These are phyloP conservation scores for Spodoptera litura DNA, from an alignment of 1,140 invertebrate genomes.

Conservation along the genomic window DNA sequence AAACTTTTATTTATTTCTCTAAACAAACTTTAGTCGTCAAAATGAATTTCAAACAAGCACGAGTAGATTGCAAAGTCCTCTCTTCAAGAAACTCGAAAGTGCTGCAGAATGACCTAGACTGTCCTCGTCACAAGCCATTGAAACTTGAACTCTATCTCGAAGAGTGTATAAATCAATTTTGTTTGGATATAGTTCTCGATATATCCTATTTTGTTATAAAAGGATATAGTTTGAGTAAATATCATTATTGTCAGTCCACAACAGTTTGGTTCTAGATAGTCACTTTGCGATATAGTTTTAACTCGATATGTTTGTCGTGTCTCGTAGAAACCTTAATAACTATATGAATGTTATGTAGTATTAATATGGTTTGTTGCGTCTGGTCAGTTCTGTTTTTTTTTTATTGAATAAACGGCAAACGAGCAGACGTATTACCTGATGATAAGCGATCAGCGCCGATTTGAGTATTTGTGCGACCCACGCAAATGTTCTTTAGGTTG, in stretches of 20 bases:
- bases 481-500: too few species aligned
- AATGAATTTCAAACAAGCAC: conserved; percentile 61
- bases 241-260: conserved; percentile 64
- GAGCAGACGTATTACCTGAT: too few species aligned
- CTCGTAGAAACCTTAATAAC: conserved; percentile 9
- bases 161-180: neutral
- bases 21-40: conserved; percentile 53
- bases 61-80: conserved; percentile 58
- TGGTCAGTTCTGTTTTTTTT: too few species aligned
- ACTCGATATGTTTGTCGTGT: conserved; percentile 17
- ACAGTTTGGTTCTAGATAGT: conserved; percentile 57
- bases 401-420: too few species aligned
- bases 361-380: neutral
- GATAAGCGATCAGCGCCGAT: too few species aligned
- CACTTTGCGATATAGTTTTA: conserved; percentile 55
- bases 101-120: conserved; percentile 48
- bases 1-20: conserved; percentile 54
- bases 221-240: conserved; percentile 56
- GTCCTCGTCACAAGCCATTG: neutral
- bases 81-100: conserved; percentile 52
- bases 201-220: conserved; percentile 46
- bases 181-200: neutral
- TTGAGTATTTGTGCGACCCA: too few species aligned
- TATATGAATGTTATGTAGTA: neutral
- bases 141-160: neutral